A percentile compares a stretch with the other conserved stretches of the same genome.
Conservation (phyloP, 2,797 vertebrate species). For the Peromyscus nudipes region DNA sequence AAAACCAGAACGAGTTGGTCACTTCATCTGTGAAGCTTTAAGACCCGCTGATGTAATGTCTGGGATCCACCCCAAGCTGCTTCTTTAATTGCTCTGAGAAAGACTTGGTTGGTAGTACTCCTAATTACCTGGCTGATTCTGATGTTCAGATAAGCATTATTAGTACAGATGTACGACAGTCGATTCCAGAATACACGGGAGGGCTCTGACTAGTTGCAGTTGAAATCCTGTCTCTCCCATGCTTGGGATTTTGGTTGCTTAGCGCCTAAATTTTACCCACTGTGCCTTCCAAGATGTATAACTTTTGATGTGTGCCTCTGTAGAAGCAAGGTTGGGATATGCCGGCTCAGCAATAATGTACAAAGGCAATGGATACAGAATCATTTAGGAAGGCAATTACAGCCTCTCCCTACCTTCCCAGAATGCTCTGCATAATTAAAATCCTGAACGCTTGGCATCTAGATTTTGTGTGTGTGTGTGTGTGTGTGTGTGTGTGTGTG, state of each 20-base stretch:
- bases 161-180: neutral
- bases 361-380: neutral
- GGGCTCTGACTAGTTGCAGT: neutral
- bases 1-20: neutral
- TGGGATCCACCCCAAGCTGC: neutral
- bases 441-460: neutral
- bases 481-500: neutral
- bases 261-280: neutral
- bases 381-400: neutral
- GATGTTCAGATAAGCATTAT: neutral
- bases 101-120: too few species aligned
- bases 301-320: neutral
- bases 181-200: accelerated
- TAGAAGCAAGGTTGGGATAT: neutral
- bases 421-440: neutral
- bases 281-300: neutral
- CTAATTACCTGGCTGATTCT: neutral
- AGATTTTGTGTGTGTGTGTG: accelerated
- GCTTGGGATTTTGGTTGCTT: too few species aligned
- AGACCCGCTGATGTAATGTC: neutral
- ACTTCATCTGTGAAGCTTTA: neutral
- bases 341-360: too few species aligned
- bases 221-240: neutral
- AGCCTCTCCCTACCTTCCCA: neutral
- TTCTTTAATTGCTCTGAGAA: neutral